Conservation (phyloP, 2,888 invertebrate species). For the Colletes collaris region DNA sequence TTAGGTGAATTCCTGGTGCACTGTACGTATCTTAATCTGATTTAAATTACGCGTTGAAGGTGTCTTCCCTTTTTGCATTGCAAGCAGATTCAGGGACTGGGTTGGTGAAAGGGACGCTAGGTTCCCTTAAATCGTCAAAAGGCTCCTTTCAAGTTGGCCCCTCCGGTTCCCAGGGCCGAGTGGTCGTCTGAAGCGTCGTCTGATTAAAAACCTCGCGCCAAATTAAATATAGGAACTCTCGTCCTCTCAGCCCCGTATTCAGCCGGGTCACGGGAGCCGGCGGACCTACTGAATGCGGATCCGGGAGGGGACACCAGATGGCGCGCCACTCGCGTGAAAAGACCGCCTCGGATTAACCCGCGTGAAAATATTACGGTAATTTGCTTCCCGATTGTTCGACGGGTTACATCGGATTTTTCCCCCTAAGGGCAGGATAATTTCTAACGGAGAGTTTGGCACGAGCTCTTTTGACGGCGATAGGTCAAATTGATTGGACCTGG, state of each 20-base stretch:
- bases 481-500: slow-evolving; percentile 24
- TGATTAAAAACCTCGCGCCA: slow-evolving; percentile 73
- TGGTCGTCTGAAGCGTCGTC: slow-evolving; percentile 66
- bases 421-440: not conserved
- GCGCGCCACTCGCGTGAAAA: slow-evolving; percentile 6
- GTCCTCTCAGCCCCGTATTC: slow-evolving; percentile 6
- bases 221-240: slow-evolving; percentile 73
- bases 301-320: slow-evolving; percentile 27
- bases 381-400: slow-evolving; percentile 49
- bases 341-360: slow-evolving; percentile 38
- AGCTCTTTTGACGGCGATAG: not conserved
- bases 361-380: slow-evolving; percentile 53
- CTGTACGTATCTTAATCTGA: too few species aligned
- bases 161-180: slow-evolving; percentile 48
- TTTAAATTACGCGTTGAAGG: too few species aligned
- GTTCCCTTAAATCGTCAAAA: slow-evolving; percentile 63
- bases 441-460: not conserved
- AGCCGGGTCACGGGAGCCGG: slow-evolving; percentile 34
- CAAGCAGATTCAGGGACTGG: too few species aligned
- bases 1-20: too few species aligned
- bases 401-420: slow-evolving; percentile 34
- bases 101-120: not conserved
- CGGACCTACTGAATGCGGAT: slow-evolving; percentile 47
- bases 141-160: slow-evolving; percentile 61
- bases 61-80: too few species aligned